Evolutionary conservation across 1,140 invertebrate species (phyloP).

Genomic region (Bombyx mandarina): DNA sequence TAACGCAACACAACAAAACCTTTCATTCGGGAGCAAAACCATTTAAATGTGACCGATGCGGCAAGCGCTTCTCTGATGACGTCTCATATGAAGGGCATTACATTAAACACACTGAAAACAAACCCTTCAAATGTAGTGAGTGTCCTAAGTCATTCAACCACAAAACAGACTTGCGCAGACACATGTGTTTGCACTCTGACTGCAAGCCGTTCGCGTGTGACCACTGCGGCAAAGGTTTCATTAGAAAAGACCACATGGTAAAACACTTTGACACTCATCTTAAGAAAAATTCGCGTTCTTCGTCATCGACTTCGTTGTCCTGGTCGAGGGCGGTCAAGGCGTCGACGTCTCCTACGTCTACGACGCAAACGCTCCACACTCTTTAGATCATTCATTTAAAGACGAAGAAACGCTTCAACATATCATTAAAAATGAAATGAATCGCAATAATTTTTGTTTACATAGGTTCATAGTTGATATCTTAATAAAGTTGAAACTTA

Average conservation of each 20-base stretch:
- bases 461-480: constrained; percentile 20
- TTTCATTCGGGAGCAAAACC: constrained; percentile 90
- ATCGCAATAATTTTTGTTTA: constrained; percentile 31
- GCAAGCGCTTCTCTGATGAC: constrained; percentile 83
- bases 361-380: constrained; percentile 8
- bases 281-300: constrained; percentile 55
- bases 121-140: constrained; percentile 89
- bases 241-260: constrained; percentile 94
- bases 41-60: constrained; percentile 87
- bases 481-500: constrained; percentile 18
- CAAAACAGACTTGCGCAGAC: constrained; percentile 91
- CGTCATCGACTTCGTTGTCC: constrained; percentile 19
- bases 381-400: constrained; percentile 1
- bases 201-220: constrained; percentile 86
- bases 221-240: constrained; percentile 90
- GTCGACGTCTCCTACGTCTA: constrained; percentile 30
- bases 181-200: constrained; percentile 88
- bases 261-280: constrained; percentile 92
- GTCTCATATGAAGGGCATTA: constrained; percentile 79
- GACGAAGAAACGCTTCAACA: constrained; percentile 26
- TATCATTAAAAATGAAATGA: constrained; percentile 39
- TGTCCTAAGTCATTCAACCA: constrained; percentile 88
- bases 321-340: constrained; percentile 32
- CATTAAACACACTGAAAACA: constrained; percentile 84
- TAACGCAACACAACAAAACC: constrained; percentile 91